phyloP scores from a whole-genome alignment of 2,113 vertebrate species.

The Strix aluco region DNA sequence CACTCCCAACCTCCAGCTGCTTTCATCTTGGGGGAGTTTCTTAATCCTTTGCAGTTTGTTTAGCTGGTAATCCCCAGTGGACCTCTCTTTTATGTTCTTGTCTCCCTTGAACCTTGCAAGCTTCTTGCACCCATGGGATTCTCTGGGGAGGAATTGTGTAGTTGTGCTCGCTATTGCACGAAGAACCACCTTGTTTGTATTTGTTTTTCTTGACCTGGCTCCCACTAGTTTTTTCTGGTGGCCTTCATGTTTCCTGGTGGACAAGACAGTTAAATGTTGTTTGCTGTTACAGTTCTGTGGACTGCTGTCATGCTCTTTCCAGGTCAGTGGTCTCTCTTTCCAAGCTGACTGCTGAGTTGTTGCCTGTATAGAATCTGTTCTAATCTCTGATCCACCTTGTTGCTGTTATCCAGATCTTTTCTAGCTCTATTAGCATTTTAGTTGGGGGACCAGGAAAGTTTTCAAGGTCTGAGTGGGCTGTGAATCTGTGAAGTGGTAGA shows the following conservation, averaged over 20 bases:
- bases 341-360: neutral
- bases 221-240: neutral
- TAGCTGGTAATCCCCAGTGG: neutral
- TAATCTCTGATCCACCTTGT: neutral
- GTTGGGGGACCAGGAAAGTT: neutral
- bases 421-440: neutral
- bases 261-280: neutral
- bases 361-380: neutral
- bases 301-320: neutral
- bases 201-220: neutral
- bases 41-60: neutral
- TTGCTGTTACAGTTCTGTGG: neutral
- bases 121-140: neutral
- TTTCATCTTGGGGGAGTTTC: neutral
- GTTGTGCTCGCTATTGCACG: neutral
- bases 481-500: neutral
- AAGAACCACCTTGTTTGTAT: neutral
- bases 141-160: neutral
- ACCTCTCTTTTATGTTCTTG: neutral
- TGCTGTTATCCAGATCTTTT: neutral
- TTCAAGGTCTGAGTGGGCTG: neutral
- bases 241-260: neutral
- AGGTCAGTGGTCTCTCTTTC: neutral
- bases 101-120: neutral
- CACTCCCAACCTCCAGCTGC: neutral